phyloP scores from a whole-genome alignment of 2,888 invertebrate genomes.

The Synanthedon andrenaeformis region DNA sequence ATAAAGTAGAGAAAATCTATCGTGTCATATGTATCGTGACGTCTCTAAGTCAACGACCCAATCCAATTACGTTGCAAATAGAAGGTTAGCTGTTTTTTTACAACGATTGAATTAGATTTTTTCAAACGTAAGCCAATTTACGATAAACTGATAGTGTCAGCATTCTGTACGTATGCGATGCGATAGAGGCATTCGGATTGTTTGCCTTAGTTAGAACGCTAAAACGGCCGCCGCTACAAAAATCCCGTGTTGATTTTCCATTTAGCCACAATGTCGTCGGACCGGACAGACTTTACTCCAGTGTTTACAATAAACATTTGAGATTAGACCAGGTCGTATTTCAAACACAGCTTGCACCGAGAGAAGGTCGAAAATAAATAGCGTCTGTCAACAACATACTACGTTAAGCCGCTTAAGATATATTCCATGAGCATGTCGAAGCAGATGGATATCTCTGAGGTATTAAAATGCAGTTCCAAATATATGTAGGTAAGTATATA shows the following conservation, averaged over 20 bases:
- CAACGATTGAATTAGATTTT: constrained; percentile 43
- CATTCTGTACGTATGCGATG: constrained; percentile 16
- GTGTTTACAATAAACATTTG: constrained; percentile 5
- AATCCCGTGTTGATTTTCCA: constrained; percentile 3
- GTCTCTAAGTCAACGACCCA: constrained; percentile 48
- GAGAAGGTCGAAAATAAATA: constrained; percentile 6
- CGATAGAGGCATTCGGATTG: constrained; percentile 6
- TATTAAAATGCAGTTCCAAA: constrained; percentile 2
- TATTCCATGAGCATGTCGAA: constrained; percentile 1
- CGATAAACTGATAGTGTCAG: constrained; percentile 38
- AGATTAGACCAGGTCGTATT: not conserved
- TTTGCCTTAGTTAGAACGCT: constrained; percentile 2
- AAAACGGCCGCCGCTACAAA: not conserved
- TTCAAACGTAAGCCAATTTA: constrained; percentile 38
- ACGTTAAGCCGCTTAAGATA: constrained; percentile 4
- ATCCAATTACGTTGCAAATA: constrained; percentile 60
- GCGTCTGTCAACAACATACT: constrained; percentile 4
- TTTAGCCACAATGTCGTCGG: constrained; percentile 3
- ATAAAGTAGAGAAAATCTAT: too few species aligned
- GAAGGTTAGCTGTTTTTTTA: constrained; percentile 31
- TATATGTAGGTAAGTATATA: not conserved
- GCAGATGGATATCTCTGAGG: constrained; percentile 1
- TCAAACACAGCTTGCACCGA: constrained; percentile 1
- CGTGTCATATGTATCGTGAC: constrained; percentile 21
- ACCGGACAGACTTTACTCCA: constrained; percentile 6